Conservation (phyloP, 2,888 invertebrate species). For the Pterostichus madidus region DNA sequence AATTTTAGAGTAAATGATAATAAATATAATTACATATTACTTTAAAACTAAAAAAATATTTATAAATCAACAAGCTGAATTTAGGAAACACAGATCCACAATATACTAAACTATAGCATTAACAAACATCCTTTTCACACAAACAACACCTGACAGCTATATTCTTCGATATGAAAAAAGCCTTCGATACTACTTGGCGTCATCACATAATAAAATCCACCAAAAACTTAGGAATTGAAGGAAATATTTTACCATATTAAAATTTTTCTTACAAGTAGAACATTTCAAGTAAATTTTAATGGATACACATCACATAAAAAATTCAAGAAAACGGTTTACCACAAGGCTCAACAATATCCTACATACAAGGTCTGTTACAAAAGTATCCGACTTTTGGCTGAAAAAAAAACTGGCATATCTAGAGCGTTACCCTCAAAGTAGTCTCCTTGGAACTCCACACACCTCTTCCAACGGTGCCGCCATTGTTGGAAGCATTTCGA, state of each 20-base stretch:
- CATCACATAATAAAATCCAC: conserved; percentile 1
- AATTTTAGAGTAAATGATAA: conserved; percentile 3
- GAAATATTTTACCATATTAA: conserved; percentile 8
- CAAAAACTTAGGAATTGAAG: not conserved
- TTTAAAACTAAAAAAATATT: not conserved
- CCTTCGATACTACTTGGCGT: conserved; percentile 35
- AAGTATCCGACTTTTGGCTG: too few relatives aligned
- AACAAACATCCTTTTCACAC: not conserved
- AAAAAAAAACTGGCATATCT: too few relatives aligned
- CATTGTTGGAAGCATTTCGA: too few relatives aligned
- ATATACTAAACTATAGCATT: not conserved
- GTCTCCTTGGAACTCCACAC: too few relatives aligned
- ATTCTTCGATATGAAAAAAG: too few relatives aligned
- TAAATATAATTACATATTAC: not conserved
- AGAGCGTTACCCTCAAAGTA: too few relatives aligned
- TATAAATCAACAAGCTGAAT: not conserved
- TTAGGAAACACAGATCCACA: not conserved
- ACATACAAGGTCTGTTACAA: too few relatives aligned
- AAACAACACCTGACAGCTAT: conserved; percentile 9
- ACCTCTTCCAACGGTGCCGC: too few relatives aligned
- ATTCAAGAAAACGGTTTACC: conserved; percentile 62
- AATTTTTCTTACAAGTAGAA: conserved; percentile 62
- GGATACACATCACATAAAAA: conserved; percentile 23
- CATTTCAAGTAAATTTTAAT: conserved; percentile 59
- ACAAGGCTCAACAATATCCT: conserved; percentile 66